Conservation (phyloP, 2,888 invertebrate species). For the Cosmopolites sordidus region DNA sequence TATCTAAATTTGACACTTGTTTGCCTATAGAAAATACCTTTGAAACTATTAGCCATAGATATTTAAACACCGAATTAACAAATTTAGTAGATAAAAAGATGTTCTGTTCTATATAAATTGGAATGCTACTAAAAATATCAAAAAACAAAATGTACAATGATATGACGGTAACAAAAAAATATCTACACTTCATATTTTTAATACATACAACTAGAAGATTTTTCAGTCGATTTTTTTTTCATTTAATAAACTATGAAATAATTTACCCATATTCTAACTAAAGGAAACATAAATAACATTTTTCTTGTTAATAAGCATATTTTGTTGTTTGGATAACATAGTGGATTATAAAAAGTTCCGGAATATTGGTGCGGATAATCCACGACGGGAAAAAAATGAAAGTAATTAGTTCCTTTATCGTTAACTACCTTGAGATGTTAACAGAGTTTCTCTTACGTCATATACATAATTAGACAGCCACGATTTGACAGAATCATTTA, state of each 20-base stretch:
- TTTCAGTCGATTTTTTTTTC: conserved; percentile 31
- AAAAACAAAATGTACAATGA: conserved; percentile 26
- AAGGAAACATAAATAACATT: conserved; percentile 23
- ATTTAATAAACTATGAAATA: conserved; percentile 22
- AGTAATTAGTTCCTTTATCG: background rate
- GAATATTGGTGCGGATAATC: background rate
- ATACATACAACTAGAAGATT: conserved; percentile 28
- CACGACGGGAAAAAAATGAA: background rate
- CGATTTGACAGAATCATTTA: too few species aligned
- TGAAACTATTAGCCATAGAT: conserved; percentile 22
- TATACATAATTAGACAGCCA: too few species aligned
- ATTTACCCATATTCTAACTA: conserved; percentile 16
- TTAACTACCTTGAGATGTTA: background rate
- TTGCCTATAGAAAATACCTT: conserved; percentile 27
- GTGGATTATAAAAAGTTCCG: background rate
- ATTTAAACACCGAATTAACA: conserved; percentile 16
- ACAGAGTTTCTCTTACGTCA: background rate
- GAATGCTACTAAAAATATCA: conserved; percentile 32
- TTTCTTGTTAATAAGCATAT: conserved; percentile 19
- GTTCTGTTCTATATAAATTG: conserved; percentile 24
- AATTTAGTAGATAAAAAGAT: conserved; percentile 13
- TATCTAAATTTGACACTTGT: conserved; percentile 35
- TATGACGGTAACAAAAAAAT: conserved; percentile 33
- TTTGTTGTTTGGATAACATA: conserved; percentile 18
- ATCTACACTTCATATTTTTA: conserved; percentile 28